Evolutionary conservation across 2,888 invertebrate genomes (phyloP).

Genomic region (Altica lythri): DNA sequence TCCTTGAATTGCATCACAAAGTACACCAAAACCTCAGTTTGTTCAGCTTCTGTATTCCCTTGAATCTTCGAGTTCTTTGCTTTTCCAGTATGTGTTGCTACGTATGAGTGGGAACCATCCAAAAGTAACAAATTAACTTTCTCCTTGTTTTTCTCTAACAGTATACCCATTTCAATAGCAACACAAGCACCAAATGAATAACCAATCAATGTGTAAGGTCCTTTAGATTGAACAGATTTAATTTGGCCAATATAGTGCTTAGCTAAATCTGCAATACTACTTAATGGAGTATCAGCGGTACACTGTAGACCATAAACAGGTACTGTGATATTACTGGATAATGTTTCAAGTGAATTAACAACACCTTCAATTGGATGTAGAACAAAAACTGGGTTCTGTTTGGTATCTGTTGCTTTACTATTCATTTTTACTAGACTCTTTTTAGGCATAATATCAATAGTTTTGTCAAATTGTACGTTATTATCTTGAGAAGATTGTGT

Average conservation of each 20-base stretch:
- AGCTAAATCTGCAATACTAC: slow-evolving; percentile 74
- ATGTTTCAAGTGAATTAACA: slow-evolving; percentile 68
- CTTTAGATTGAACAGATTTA: slow-evolving; percentile 73
- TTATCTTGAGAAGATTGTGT: slow-evolving; percentile 53
- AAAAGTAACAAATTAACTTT: slow-evolving; percentile 73
- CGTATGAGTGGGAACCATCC: slow-evolving; percentile 88
- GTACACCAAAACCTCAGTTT: slow-evolving; percentile 78
- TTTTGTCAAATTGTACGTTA: slow-evolving; percentile 59
- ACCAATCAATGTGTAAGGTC: slow-evolving; percentile 88
- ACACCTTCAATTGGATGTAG: slow-evolving; percentile 91
- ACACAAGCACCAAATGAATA: slow-evolving; percentile 96
- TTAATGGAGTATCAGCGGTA: slow-evolving; percentile 74
- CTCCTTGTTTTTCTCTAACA: slow-evolving; percentile 71
- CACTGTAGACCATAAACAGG: slow-evolving; percentile 92
- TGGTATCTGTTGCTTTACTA: slow-evolving; percentile 58
- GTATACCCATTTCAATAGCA: slow-evolving; percentile 92
- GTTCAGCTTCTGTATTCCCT: slow-evolving; percentile 63
- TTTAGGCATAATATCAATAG: slow-evolving; percentile 73
- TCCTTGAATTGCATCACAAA: slow-evolving; percentile 81
- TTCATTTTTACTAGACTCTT: slow-evolving; percentile 72
- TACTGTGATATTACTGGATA: slow-evolving; percentile 74
- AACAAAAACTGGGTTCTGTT: slow-evolving; percentile 66
- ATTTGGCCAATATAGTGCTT: slow-evolving; percentile 74
- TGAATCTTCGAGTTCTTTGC: slow-evolving; percentile 62
- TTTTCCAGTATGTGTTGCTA: slow-evolving; percentile 75